These are phyloP conservation scores for Pristionchus mayeri DNA, from an alignment of 2,888 invertebrate species.

Conservation along the genomic window DNA sequence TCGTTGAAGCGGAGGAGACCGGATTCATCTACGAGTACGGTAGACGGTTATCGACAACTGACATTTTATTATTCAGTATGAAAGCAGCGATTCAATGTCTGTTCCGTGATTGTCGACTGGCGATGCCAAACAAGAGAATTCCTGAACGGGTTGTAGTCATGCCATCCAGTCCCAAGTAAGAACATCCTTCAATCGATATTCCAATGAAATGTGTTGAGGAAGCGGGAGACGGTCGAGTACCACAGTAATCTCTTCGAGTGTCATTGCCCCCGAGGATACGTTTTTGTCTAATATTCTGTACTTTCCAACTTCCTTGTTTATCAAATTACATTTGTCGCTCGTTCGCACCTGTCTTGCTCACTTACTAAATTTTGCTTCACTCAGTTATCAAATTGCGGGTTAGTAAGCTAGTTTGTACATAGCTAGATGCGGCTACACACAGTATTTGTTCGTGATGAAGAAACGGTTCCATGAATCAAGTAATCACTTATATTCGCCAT, in stretches of 20 bases:
- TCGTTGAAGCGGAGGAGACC: not conserved
- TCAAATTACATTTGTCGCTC: not conserved
- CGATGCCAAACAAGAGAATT: not conserved
- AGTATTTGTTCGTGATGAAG: conserved; percentile 19
- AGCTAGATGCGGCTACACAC: not conserved
- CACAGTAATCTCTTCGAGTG: conserved; percentile 9
- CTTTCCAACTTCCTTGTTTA: not conserved
- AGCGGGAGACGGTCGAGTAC: conserved; percentile 24
- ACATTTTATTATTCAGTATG: not conserved
- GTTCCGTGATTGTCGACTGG: not conserved
- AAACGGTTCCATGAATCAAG: not conserved
- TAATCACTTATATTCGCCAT: not conserved
- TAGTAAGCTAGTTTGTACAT: conserved; percentile 28
- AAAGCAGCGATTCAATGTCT: not conserved
- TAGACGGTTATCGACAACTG: not conserved
- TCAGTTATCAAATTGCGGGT: conserved; percentile 15
- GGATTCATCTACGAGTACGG: conserved; percentile 1
- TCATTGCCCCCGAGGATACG: not conserved
- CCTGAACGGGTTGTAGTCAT: not conserved
- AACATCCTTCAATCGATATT: not conserved
- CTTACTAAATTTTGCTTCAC: conserved; percentile 14
- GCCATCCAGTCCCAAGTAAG: conserved; percentile 11
- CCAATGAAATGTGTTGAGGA: not conserved
- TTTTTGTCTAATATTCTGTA: not conserved
- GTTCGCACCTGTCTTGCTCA: conserved; percentile 41